Evolutionary conservation across 1,140 invertebrate genomes (phyloP), one percentile per base, ranked within the genome.

Genomic region (Vanessa atalanta): DNA sequence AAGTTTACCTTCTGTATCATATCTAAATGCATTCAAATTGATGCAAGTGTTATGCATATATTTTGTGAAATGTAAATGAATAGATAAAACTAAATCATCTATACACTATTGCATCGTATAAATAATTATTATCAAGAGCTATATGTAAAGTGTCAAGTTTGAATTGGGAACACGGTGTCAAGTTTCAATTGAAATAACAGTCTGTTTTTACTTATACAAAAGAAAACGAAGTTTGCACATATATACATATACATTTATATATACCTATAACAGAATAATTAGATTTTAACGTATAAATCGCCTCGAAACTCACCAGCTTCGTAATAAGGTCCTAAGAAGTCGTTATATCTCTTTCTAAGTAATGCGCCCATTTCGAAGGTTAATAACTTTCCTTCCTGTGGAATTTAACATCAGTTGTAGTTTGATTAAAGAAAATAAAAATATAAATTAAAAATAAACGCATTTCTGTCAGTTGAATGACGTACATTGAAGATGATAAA

Each of bases 331-430:
- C 94, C 94, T 60, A 95, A 89, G 82, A 93, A 94, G 65, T 88
- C 82, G 70, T 93, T 82, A 81, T 95, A 95, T 83, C 93, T 89
- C 70, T 93, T 92, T 77, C 94, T 93, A 77, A 95, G 87, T 89
- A 94, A 93, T 83, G 88, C 87, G 71, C 95, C 94, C 79, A 95
- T 94, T 85, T 93, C 93, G 81, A 93, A 95, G 74, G 94, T 94
- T 43, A 94, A 85, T 86, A 94, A 91, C 86, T 95, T 95, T 57
- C 94, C 94, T 83, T 93, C 87, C 94, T 95, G 85, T 47, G 89
- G 89, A 65, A 57, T 57, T 26, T 57, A 23, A 26, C 3, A 61
- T 15, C 1, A 61, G 7, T 4, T 31, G 3, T 31, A 31, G 12
- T n/a, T 60, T 13, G 31, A 3, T 31, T 31, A 31, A 61, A 12